Evolutionary conservation across 1,140 invertebrate genomes (phyloP), one percentile per base, ranked within the genome.

Genomic region (Dufourea novaeangliae): DNA sequence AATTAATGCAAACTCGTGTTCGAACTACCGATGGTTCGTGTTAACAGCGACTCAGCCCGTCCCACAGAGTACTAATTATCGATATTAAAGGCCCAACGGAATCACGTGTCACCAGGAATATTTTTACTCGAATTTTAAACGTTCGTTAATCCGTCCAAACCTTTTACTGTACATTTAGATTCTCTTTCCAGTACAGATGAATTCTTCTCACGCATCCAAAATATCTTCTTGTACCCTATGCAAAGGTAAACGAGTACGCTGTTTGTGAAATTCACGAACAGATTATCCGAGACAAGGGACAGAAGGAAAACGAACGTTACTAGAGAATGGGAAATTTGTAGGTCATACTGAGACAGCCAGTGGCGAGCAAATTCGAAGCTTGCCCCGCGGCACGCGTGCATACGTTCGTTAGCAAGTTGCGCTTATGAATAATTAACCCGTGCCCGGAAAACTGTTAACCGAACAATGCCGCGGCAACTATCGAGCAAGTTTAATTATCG

Each of bases 401-500:
- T 29, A 39, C 39, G 67, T 70, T 70, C 34, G 39, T 70, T 76
- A 59, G 66, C 29, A 57, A 59, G 54, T 70, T 68, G 34, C 32
- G 52, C 71, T 79, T 79, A 79, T 76, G 77, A 79, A 79, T 76
- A 79, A 79, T 79, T 66, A 76, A 44, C 25, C 34, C 8, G n/a
- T 12, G 27, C 37, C 17, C 46, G 37, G 75, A 63, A 72, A 79
- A 77, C 66, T 70, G 74, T 77, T 62, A 52, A 34, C 32, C 54
- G 41, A 52, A 77, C 74, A 70, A 70, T 70, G 63, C 17, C 17
- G 50, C 61, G 72, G 14, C 52, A 79, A 79, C 72, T 79, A 68
- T 67, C 50, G 56, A 25, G 37, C 72, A 67, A 79, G 77, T 79
- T 79, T 79, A 79, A 79, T 79, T 79, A 79, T 74, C 70, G 70